phyloP scores from a whole-genome alignment of 2,888 invertebrate species.

The Mesorhabditis belari region DNA sequence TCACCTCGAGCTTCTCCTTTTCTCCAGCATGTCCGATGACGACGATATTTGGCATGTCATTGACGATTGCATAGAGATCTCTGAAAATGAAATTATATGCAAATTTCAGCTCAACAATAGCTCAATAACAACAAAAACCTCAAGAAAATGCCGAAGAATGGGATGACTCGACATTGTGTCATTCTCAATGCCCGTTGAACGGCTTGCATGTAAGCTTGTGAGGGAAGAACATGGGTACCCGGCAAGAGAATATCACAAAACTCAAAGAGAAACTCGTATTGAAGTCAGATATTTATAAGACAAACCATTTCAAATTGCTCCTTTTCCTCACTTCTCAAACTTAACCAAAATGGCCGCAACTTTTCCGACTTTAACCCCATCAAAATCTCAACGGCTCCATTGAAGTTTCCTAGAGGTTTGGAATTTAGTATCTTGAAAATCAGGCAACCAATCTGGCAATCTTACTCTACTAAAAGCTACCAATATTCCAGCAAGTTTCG shows the following conservation, averaged over 20 bases:
- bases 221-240: slow-evolving; percentile 32
- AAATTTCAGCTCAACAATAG: neutral
- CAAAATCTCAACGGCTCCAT: slow-evolving; percentile 88
- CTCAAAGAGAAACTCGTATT: slow-evolving; percentile 7
- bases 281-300: neutral
- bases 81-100: slow-evolving; percentile 58
- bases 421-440: too few relatives aligned
- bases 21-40: slow-evolving; percentile 56
- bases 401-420: slow-evolving; percentile 70
- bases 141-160: slow-evolving; percentile 80
- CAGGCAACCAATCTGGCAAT: too few relatives aligned
- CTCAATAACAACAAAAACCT: neutral
- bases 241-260: slow-evolving; percentile 45
- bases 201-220: slow-evolving; percentile 59
- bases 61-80: slow-evolving; percentile 69
- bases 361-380: slow-evolving; percentile 89
- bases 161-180: slow-evolving; percentile 66
- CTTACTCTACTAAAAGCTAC: slow-evolving; percentile 4
- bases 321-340: slow-evolving; percentile 60
- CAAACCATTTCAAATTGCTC: slow-evolving; percentile 41
- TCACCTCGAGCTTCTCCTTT: slow-evolving; percentile 50
- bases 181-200: slow-evolving; percentile 75
- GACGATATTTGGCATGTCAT: slow-evolving; percentile 65
- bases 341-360: slow-evolving; percentile 83
- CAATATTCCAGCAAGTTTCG: slow-evolving; percentile 84